Base-by-base conservation (phyloP, 1,140 invertebrate species). In the Pissodes strobi region DNA sequence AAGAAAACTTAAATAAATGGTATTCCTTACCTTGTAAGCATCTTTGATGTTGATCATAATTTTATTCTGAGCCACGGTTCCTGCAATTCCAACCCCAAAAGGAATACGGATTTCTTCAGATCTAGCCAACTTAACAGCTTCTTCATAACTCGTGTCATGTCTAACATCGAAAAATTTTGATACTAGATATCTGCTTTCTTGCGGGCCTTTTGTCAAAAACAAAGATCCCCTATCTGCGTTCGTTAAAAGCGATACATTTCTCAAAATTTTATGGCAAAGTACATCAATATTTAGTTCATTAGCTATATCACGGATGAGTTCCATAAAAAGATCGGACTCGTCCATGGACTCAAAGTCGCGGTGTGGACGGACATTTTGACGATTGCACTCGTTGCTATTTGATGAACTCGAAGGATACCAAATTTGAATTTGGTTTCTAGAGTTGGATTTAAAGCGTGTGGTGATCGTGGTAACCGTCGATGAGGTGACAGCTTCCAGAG, bases 151-250 rank as follows among this genome's bases (percentile, higher is more conserved):
- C 80, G 92, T 93, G 72, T 93, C 89, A 64, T 92, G 87, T 1
- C 90, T 92, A 52, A 96, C 93, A 79, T 96, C 93, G 78, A 95
- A 95, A 37, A 96, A 83, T 80, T 96, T 95, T 5, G 93, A 92
- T 30, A 94, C 88, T 25, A 97, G 83, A 72, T 92, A 93, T 68
- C 90, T 84, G 69, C 88, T 83, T 41, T 87, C 85, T 1, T 85
- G 78, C 0, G 88, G 84, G 8, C 92, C 92, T 74, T 92, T 89
- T 0, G 92, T 91, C 49, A 97, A 80, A 79, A 96, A 96, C 55
- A 96, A 80, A 55, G 90, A 92, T 8, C 92, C 92, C 15, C 93
- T 81, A 78, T 96, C 93, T 0, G 93, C 93, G 64, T 90, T 84
- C 2, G 92, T 95, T 39, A 97, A 82, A 53, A 93, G 80, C 38